Evolutionary conservation across 2,113 vertebrate species (phyloP).

Genomic region (Pseudorhombus dupliciocellatus): DNA sequence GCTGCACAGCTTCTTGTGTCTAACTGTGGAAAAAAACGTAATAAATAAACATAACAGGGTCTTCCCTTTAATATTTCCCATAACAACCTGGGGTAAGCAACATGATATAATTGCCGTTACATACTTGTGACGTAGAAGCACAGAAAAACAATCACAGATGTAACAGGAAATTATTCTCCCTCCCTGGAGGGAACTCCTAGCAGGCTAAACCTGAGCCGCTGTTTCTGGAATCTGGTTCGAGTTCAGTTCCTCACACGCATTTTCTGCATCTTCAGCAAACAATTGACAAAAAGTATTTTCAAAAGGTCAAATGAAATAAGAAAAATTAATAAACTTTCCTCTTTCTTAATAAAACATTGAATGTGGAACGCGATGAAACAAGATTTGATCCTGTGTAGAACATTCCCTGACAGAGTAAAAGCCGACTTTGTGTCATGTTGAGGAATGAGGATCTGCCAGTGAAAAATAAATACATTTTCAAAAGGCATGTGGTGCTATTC

Average conservation of each 20-base stretch:
- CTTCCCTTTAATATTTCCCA: not conserved
- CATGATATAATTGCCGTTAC: not conserved
- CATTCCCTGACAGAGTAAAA: not conserved
- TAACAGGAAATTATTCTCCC: constrained; percentile 8
- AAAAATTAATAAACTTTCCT: not conserved
- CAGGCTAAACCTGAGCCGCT: constrained; percentile 34
- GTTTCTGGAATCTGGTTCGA: constrained; percentile 46
- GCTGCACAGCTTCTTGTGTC: constrained; percentile 15
- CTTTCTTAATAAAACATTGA: not conserved
- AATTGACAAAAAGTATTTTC: not conserved
- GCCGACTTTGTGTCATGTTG: not conserved
- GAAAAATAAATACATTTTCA: constrained; percentile 6
- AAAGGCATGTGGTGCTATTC: constrained; percentile 4
- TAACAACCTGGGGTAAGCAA: not conserved
- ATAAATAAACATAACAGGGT: too few species aligned
- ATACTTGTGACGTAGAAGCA: not conserved
- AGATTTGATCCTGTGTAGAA: not conserved
- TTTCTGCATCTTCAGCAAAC: not conserved
- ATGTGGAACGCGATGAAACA: not conserved
- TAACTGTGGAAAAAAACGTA: too few species aligned
- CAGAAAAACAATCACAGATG: not conserved
- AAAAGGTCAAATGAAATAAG: not conserved
- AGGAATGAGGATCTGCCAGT: not conserved
- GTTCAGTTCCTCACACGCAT: constrained; percentile 25
- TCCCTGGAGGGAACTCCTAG: not conserved